These are phyloP conservation scores for Himalopsyche anomala DNA, from an alignment of 2,888 invertebrate genomes.

Conservation along the genomic window DNA sequence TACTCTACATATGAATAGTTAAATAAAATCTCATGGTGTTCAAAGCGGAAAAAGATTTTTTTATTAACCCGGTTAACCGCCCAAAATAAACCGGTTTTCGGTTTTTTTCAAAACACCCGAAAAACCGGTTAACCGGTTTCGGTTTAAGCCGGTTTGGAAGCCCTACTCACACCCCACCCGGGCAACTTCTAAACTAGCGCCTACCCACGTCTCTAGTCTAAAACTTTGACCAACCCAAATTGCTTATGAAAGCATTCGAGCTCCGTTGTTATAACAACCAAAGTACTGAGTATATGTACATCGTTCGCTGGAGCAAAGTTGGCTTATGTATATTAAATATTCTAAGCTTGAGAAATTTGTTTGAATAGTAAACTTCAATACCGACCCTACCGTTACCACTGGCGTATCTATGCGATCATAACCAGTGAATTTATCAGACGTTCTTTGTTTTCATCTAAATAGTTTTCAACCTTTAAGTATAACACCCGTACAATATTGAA, in stretches of 20 bases:
- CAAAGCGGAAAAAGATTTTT: no score
- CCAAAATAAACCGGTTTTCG: no score
- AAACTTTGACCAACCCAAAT: slow-evolving; percentile 65
- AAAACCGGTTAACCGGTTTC: no score
- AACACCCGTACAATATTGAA: no score
- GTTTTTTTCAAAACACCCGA: no score
- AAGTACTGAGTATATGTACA: slow-evolving; percentile 54
- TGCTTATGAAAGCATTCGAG: slow-evolving; percentile 66
- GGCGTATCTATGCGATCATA: background rate
- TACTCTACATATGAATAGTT: no score
- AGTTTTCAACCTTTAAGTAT: no score
- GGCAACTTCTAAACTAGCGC: slow-evolving; percentile 63
- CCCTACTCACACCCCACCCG: slow-evolving; percentile 53
- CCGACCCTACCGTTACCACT: slow-evolving; percentile 19
- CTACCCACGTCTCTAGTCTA: slow-evolving; percentile 60
- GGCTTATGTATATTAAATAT: slow-evolving; percentile 21
- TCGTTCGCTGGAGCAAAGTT: slow-evolving; percentile 38
- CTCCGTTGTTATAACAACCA: slow-evolving; percentile 64
- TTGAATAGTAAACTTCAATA: slow-evolving; percentile 30
- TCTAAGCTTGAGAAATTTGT: slow-evolving; percentile 34
- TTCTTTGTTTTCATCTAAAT: background rate
- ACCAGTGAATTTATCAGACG: background rate
- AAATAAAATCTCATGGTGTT: no score
- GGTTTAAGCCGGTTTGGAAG: no score
- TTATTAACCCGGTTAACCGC: no score